Evolutionary conservation across 2,113 vertebrate species (phyloP), one percentile per base, ranked within the genome.

Genomic region (Vulpes ferrilata): DNA sequence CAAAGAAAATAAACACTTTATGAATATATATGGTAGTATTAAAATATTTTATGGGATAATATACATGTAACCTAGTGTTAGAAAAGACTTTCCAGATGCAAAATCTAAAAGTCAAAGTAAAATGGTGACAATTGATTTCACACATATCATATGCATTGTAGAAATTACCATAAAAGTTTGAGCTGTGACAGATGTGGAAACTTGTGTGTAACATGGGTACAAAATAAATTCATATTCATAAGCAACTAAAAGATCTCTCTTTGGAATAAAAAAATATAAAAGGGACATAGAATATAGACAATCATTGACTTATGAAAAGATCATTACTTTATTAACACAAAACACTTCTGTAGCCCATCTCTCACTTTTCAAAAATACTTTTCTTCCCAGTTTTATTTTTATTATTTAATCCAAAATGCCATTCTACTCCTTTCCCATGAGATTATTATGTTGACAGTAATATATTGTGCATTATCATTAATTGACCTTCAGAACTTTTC

Each of bases 221-320:
- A 88, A 88, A 96, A 93, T 74, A 71, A 78, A 85, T 93, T 32
- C 62, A 92, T 78, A 85, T 96, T 95, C 35, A 83, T 89, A 92
- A 89, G 12, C 48, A 69, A 43, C 38, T 71, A 85, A 90, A 94
- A 93, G 2, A 91, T 60, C 32, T 95, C 60, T 62, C 11, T 51
- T 11, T 7, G 35, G 6, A 93, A 79, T 95, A 22, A 92, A 85
- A 88, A 89, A 89, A 73, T 60, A 78, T 65, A 59, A 91, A 95
- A 85, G 35, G 7, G 25, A n/a, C 53, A 89, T 7, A 60, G 11
- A 88, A 85, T n/a, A 74, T 35, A 38, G 32, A 48, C 4, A 96
- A 82, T 92, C 30, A 62, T 35, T 88, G 81, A 78, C 2, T 60
- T 74, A 62, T 43, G 11, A 89, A 64, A 80, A 76, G 35, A 78